Conservation (phyloP, 53 echinoderm and acorn worm species). For the Patiria pectinifera region DNA sequence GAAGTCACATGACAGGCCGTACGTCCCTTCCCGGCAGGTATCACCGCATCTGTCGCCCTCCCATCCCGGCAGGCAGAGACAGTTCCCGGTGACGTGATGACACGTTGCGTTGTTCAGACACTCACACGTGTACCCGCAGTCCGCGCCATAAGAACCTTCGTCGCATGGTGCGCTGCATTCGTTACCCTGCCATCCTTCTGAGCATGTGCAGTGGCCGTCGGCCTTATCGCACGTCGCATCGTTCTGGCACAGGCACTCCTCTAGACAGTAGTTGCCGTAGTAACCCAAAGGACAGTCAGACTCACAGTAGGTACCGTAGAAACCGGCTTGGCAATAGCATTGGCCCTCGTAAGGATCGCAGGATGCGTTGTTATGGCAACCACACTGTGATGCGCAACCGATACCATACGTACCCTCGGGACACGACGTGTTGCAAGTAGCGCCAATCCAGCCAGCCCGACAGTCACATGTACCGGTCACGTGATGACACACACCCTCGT, state of each 20-base stretch:
- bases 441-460: slow-evolving; percentile 59
- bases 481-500: slow-evolving; percentile 62
- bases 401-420: slow-evolving; percentile 67
- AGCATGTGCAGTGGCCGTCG: slow-evolving; percentile 69
- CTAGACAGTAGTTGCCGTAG: slow-evolving; percentile 70
- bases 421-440: slow-evolving; percentile 55
- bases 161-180: slow-evolving; percentile 71
- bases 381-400: slow-evolving; percentile 56
- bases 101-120: slow-evolving; percentile 78
- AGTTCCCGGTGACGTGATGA: slow-evolving; percentile 75
- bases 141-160: slow-evolving; percentile 61
- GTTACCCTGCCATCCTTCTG: slow-evolving; percentile 73
- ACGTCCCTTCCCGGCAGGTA: slow-evolving; percentile 51
- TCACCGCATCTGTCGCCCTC: slow-evolving; percentile 66
- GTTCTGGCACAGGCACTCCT: slow-evolving; percentile 66
- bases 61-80: slow-evolving; percentile 81
- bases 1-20: slow-evolving; percentile 11
- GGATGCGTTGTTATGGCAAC: slow-evolving; percentile 63
- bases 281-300: slow-evolving; percentile 38
- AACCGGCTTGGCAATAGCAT: slow-evolving; percentile 62
- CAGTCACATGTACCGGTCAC: slow-evolving; percentile 64
- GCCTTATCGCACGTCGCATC: slow-evolving; percentile 61
- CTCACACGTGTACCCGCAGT: slow-evolving; percentile 62
- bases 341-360: slow-evolving; percentile 44
- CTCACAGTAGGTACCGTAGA: slow-evolving; percentile 28